phyloP scores from a whole-genome alignment of 1,140 invertebrate genomes.

The Conus betulinus region DNA sequence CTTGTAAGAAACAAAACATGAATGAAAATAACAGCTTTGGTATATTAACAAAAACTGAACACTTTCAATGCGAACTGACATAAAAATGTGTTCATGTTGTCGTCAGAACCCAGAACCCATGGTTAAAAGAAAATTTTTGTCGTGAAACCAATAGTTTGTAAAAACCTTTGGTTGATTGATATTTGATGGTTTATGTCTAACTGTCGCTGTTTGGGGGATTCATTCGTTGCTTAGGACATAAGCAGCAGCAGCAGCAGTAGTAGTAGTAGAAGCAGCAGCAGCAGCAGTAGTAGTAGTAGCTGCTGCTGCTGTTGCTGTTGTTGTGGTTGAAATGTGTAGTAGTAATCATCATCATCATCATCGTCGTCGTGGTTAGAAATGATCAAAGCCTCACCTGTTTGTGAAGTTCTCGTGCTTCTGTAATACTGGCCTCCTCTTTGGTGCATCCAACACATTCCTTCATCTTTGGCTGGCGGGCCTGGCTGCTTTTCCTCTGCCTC shows the following conservation, averaged over 20 bases:
- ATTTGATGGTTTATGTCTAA: neutral
- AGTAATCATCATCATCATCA: neutral
- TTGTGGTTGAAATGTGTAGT: neutral
- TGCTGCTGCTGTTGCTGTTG: too few species aligned
- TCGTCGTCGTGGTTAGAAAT: neutral
- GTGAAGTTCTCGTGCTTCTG: constrained; percentile 14
- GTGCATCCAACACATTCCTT: constrained; percentile 7
- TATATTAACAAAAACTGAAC: too few species aligned
- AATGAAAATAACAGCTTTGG: too few species aligned
- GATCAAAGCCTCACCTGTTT: neutral
- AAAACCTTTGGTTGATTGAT: neutral
- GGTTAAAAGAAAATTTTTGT: too few species aligned
- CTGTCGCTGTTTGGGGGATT: neutral
- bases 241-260: too few species aligned
- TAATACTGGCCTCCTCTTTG: neutral
- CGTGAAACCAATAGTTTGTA: neutral
- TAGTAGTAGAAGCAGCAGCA: too few species aligned
- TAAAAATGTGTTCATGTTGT: too few species aligned
- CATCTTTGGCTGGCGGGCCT: neutral
- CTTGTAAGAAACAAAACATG: neutral
- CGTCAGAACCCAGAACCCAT: too few species aligned
- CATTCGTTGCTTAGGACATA: neutral
- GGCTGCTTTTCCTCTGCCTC: neutral
- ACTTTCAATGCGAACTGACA: too few species aligned
- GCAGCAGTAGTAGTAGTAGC: too few species aligned